These are phyloP conservation scores for Oncorhynchus masou DNA, from an alignment of 2,113 vertebrate species.

Conservation along the genomic window DNA sequence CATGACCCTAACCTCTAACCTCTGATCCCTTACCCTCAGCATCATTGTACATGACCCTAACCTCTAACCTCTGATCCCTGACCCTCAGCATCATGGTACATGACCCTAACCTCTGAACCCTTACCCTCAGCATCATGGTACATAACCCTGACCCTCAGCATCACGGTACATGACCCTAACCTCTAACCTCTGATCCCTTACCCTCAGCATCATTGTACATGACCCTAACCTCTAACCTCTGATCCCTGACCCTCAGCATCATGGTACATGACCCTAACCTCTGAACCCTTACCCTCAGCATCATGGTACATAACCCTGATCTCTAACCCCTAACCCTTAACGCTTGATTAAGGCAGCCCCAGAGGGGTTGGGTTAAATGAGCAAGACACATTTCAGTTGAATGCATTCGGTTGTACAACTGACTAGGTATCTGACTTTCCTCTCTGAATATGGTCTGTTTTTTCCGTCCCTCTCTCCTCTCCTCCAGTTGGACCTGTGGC, in stretches of 20 bases:
- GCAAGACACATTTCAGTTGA: too few relatives aligned
- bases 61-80: too few relatives aligned
- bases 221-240: too few relatives aligned
- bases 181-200: constrained; percentile 15
- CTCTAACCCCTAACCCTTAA: background rate
- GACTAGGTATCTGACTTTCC: background rate
- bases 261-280: too few relatives aligned
- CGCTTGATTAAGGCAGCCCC: background rate
- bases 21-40: constrained; percentile 69
- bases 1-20: too few relatives aligned
- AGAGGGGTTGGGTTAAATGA: too few relatives aligned
- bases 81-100: too few relatives aligned
- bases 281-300: too few relatives aligned
- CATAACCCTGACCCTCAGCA: constrained; percentile 49
- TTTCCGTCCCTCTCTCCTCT: constrained; percentile 10
- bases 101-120: too few relatives aligned
- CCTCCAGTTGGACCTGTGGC: constrained; percentile 73
- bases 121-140: constrained; percentile 79
- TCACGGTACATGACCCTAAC: too few relatives aligned
- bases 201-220: constrained; percentile 79
- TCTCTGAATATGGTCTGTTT: background rate
- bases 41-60: constrained; percentile 71
- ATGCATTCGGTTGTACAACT: too few relatives aligned
- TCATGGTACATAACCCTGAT: background rate
- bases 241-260: background rate